Base-by-base conservation (phyloP, 1,140 invertebrate genomes). In the Apis dorsata region DNA sequence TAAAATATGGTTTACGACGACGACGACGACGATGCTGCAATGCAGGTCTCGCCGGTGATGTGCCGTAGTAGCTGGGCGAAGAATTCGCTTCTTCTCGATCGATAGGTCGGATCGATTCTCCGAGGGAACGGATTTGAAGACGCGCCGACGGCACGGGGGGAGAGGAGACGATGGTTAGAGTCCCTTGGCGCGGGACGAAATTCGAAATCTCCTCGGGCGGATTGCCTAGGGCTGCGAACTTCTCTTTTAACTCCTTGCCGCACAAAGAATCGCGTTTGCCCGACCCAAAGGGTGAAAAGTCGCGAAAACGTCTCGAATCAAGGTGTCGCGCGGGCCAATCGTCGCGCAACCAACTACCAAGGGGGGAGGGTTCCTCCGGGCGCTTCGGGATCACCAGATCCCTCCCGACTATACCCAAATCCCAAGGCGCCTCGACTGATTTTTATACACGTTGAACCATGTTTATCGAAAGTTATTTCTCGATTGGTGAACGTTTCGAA, bases 191-290 rank as follows among this genome's bases (percentile, higher is more conserved):
- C 24, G 62, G 72, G 60, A 63, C 75, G 84, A 88, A 88, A 88
- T 88, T 88, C 87, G 86, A 88, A 88, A 86, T 84, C 86, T 78
- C 86, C 81, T 86, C 63, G 81, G 81, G 86, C 80, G 73, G 81
- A 88, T 88, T 83, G 87, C 87, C 87, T 85, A 77, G 76, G 79
- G 84, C 62, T 83, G 79, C 79, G 66, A 85, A 81, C 57, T 85
- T 88, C 86, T 76, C 80, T 81, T 44, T 88, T 88, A 88, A 88
- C 79, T 85, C 83, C 57, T 12, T 59, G 84, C 62, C 77, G 84
- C 84, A 88, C 86, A 88, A 88, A 88, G 87, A 83, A 82, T 62
- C 80, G 68, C 79, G 79, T 85, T 81, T 81, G 66, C 72, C 77
- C 80, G 79, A 76, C 79, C 79, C 77, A 88, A 88, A 79, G 74